Evolutionary conservation across 2,113 vertebrate species (phyloP).

Genomic region (Paralichthys olivaceus): DNA sequence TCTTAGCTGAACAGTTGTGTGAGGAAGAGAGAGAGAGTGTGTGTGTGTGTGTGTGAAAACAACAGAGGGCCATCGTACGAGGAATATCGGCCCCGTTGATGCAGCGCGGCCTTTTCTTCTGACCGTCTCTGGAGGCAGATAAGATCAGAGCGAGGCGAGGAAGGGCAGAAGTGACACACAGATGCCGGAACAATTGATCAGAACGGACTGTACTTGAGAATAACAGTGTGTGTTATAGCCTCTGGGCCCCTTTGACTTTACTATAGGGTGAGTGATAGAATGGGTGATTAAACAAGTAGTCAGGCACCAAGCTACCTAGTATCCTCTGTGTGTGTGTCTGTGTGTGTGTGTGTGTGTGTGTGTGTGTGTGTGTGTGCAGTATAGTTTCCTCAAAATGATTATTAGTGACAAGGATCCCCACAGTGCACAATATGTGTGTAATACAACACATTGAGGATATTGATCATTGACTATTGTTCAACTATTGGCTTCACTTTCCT

Average conservation of each 20-base stretch:
- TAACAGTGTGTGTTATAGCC: slow-evolving; percentile 21
- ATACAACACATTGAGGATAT: not conserved
- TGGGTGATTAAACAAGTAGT: slow-evolving; percentile 44
- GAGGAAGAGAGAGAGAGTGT: too few relatives aligned
- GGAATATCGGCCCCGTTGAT: slow-evolving; percentile 40
- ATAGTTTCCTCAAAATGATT: not conserved
- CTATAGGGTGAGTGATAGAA: slow-evolving; percentile 32
- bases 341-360: slow-evolving; percentile 1
- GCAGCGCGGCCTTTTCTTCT: slow-evolving; percentile 32
- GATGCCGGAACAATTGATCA: slow-evolving; percentile 50
- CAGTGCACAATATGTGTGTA: not conserved
- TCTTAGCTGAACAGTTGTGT: slow-evolving; percentile 38
- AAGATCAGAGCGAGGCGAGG: slow-evolving; percentile 45
- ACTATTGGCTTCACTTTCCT: not conserved
- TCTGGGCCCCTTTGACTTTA: slow-evolving; percentile 35
- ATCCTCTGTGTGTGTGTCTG: slow-evolving; percentile 18
- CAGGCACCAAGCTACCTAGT: slow-evolving; percentile 6
- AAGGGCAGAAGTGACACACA: slow-evolving; percentile 52
- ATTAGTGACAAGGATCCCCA: not conserved
- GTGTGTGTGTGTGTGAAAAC: slow-evolving; percentile 33
- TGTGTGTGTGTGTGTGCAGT: slow-evolving; percentile 6
- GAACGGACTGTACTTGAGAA: slow-evolving; percentile 45
- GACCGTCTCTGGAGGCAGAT: slow-evolving; percentile 54
- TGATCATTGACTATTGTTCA: not conserved
- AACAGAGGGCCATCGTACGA: slow-evolving; percentile 6